Percentiles rank a stretch among this genome's conserved stretches.
Conservation (phyloP, 2,113 vertebrate genomes). For the Laterallus jamaicensis region DNA sequence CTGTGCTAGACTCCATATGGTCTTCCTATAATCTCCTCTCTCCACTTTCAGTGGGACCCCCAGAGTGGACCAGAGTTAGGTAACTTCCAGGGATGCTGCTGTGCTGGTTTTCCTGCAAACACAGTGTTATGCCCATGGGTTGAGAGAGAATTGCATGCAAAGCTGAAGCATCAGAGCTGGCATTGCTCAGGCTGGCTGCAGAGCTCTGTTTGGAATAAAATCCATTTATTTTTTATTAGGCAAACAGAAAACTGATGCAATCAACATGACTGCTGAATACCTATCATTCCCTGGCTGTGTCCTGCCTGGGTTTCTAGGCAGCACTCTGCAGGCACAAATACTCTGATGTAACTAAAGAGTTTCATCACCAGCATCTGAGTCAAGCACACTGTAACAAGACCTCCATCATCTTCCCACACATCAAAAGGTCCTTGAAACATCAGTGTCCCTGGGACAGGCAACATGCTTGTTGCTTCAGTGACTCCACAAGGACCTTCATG, state of each 20-base stretch:
- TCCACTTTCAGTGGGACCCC: neutral
- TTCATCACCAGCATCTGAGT: neutral
- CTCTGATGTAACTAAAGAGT: neutral
- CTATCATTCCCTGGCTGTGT: too few species aligned
- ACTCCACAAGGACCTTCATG: neutral
- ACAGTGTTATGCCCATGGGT: neutral
- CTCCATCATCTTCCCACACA: neutral
- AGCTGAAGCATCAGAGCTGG: neutral
- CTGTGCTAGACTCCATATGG: neutral
- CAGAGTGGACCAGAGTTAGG: neutral
- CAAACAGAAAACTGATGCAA: neutral
- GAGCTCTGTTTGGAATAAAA: neutral
- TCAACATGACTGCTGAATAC: neutral
- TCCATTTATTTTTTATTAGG: neutral
- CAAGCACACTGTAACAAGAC: neutral
- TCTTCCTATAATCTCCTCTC: neutral
- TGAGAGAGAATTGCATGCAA: neutral
- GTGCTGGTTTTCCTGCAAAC: neutral
- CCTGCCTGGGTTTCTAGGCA: neutral
- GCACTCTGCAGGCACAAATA: neutral
- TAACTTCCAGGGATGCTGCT: neutral
- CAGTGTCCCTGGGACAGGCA: neutral
- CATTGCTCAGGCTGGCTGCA: neutral
- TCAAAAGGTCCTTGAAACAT: neutral
- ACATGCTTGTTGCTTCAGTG: accelerated